Conservation (phyloP, 2,797 vertebrate genomes). For the Decapterus maruadsi region DNA sequence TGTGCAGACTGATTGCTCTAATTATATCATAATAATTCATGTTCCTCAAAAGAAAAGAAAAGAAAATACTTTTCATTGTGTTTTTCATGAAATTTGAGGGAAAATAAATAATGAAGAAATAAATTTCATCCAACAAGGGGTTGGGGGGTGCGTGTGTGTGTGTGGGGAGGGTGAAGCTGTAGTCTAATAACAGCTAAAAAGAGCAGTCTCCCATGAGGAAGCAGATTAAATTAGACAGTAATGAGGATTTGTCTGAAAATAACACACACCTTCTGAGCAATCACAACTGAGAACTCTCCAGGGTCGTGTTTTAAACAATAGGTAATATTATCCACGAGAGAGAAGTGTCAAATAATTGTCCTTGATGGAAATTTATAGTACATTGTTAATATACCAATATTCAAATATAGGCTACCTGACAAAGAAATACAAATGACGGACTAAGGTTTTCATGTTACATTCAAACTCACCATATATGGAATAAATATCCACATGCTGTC, state of each 20-base stretch:
- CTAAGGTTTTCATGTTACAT: neutral
- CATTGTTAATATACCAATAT: neutral
- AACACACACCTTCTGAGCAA: slow-evolving; percentile 17
- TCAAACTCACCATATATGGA: neutral
- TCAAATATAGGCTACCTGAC: neutral
- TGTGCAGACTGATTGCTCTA: neutral
- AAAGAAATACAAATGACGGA: too few relatives aligned
- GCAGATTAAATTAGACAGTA: slow-evolving; percentile 20
- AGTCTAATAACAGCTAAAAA: slow-evolving; percentile 4
- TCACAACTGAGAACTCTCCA: slow-evolving; percentile 22
- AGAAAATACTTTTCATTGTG: neutral
- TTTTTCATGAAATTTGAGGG: neutral
- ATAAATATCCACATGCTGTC: neutral
- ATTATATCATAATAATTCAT: too few relatives aligned
- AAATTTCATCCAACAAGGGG: neutral
- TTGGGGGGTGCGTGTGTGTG: too few relatives aligned
- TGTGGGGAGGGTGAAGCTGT: neutral
- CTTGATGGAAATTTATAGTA: neutral
- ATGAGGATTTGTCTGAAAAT: slow-evolving; percentile 30
- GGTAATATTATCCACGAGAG: slow-evolving; percentile 5
- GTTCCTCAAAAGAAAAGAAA: too few relatives aligned
- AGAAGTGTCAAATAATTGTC: neutral
- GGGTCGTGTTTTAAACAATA: slow-evolving; percentile 9
- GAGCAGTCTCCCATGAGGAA: slow-evolving; percentile 15
- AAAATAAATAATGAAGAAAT: neutral